A percentile compares a stretch with the other conserved stretches of the same genome.
Conservation (phyloP, 2,888 invertebrate species). For the Agapostemon virescens region DNA sequence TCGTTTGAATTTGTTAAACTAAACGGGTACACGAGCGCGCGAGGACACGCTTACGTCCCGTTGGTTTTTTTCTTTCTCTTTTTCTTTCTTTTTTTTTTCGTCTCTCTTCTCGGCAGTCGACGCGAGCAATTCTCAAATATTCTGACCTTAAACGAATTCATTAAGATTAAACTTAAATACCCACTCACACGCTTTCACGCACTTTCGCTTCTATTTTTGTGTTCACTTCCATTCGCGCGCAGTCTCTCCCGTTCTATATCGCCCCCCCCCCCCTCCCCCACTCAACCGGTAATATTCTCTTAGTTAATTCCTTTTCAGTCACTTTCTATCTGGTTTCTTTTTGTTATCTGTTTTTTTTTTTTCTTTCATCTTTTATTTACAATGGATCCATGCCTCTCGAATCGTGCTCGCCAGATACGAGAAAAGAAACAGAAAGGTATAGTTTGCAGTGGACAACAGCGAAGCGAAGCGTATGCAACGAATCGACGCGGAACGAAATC, state of each 20-base stretch:
- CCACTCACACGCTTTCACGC: slow-evolving; percentile 24
- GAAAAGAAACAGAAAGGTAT: not conserved
- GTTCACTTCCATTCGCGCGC: slow-evolving; percentile 23
- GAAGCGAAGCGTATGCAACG: slow-evolving; percentile 20
- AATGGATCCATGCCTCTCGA: slow-evolving; percentile 36
- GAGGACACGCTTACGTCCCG: slow-evolving; percentile 43
- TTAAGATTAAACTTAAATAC: slow-evolving; percentile 35
- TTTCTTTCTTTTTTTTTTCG: too few species aligned
- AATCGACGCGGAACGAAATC: slow-evolving; percentile 18
- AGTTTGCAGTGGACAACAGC: slow-evolving; percentile 15
- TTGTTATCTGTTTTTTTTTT: too few species aligned
- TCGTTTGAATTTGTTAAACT: slow-evolving; percentile 30
- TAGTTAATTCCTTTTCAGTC: slow-evolving; percentile 7
- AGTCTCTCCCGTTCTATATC: slow-evolving; percentile 15
- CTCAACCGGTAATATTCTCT: slow-evolving; percentile 13
- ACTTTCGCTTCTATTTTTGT: slow-evolving; percentile 7
- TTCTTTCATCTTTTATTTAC: slow-evolving; percentile 55
- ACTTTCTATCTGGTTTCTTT: slow-evolving; percentile 23
- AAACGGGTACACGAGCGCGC: slow-evolving; percentile 48
- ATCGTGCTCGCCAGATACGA: slow-evolving; percentile 41
- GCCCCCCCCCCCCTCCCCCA: not conserved
- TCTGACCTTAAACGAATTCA: slow-evolving; percentile 35
- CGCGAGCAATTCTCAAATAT: slow-evolving; percentile 46
- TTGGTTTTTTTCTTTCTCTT: too few species aligned
- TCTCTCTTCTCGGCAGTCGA: slow-evolving; percentile 55